phyloP scores from a whole-genome alignment of 2,113 vertebrate species.

The Ptyas mucosa region DNA sequence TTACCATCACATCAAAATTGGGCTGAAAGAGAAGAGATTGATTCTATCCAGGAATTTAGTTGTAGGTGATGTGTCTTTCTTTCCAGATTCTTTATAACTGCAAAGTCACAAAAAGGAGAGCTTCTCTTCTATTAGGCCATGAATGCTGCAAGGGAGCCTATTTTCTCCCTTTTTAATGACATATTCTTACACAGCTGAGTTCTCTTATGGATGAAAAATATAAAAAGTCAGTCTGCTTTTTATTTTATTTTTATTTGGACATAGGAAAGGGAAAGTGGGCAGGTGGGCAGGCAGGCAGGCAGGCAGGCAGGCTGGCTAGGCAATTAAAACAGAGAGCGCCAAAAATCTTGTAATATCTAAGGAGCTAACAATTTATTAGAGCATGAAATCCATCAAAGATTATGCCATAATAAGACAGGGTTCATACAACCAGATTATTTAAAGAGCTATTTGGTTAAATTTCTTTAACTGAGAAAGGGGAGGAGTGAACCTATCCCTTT shows the following conservation, averaged over 20 bases:
- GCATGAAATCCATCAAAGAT: not conserved
- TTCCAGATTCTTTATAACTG: not conserved
- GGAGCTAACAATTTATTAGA: not conserved
- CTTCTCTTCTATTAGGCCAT: not conserved
- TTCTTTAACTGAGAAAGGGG: not conserved
- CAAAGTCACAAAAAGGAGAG: not conserved
- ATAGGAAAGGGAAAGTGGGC: not conserved
- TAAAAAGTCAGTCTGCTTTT: not conserved
- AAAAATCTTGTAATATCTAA: not conserved
- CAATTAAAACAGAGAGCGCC: not conserved
- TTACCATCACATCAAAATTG: not conserved
- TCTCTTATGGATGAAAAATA: not conserved
- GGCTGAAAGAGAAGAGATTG: not conserved
- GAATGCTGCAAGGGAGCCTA: not conserved
- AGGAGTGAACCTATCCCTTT: not conserved
- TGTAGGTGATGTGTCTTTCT: not conserved
- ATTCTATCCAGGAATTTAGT: not conserved
- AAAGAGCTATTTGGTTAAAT: not conserved
- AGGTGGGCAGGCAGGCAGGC: conserved; percentile 2
- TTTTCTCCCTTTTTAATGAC: not conserved
- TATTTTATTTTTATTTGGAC: not conserved
- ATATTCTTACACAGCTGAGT: not conserved
- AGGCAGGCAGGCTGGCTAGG: not conserved
- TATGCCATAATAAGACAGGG: not conserved
- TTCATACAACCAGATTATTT: not conserved